Percentiles rank a stretch among this genome's conserved stretches.
Evolutionary conservation across 2,888 invertebrate genomes (phyloP).

Genomic region (Stegophylla sp.): DNA sequence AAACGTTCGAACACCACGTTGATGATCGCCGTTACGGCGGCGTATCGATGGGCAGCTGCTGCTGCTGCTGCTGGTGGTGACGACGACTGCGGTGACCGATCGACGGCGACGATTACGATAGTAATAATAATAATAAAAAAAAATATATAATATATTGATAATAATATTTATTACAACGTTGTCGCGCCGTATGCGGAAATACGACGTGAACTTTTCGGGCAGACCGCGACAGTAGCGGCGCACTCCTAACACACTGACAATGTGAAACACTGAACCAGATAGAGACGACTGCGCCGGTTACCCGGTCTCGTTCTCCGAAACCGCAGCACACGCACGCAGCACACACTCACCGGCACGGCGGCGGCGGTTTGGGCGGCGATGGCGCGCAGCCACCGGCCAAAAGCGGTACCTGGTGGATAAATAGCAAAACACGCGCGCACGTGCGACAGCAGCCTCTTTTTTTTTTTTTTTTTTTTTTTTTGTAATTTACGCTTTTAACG

Average conservation of each 20-base stretch:
- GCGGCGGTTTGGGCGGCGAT: background rate
- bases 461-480: no score
- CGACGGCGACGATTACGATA: no score
- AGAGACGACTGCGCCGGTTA: slow-evolving; percentile 53
- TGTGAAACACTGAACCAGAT: slow-evolving; percentile 56
- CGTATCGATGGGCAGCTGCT: no score
- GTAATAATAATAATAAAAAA: no score
- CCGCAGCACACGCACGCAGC: slow-evolving; percentile 41
- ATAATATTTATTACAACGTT: background rate
- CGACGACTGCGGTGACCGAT: background rate
- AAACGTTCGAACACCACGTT: no score
- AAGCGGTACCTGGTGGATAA: slow-evolving; percentile 55
- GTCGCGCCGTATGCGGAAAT: slow-evolving; percentile 11
- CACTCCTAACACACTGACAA: slow-evolving; percentile 58
- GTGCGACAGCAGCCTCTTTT: slow-evolving; percentile 2
- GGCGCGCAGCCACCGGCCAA: slow-evolving; percentile 29
- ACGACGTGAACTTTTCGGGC: slow-evolving; percentile 19
- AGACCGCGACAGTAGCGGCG: slow-evolving; percentile 30
- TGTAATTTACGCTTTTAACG: no score
- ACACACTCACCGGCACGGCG: slow-evolving; percentile 32
- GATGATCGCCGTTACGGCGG: no score
- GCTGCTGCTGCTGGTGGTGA: no score
- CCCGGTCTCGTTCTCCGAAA: slow-evolving; percentile 48
- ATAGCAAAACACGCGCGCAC: slow-evolving; percentile 29
- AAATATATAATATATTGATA: no score